Conservation (phyloP, 2,888 invertebrate species). For the Pedicia rivosa region DNA sequence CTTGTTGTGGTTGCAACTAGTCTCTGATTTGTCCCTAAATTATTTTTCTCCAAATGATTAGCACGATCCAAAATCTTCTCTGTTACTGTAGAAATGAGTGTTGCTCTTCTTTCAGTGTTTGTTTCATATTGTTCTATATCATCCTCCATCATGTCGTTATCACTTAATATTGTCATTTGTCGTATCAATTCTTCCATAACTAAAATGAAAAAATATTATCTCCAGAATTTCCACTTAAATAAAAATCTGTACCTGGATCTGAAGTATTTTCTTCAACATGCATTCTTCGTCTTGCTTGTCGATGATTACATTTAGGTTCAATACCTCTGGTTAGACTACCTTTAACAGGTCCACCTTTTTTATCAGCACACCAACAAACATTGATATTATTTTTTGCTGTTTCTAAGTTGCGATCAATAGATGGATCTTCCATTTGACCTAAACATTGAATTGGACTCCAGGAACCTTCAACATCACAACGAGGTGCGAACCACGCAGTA, state of each 20-base stretch:
- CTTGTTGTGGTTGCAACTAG: conserved; percentile 25
- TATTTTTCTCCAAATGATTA: conserved; percentile 24
- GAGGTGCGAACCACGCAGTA: conserved; percentile 46
- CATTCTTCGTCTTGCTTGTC: conserved; percentile 51
- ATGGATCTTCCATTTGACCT: conserved; percentile 16
- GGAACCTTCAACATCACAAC: conserved; percentile 54
- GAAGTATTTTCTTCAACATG: conserved; percentile 25
- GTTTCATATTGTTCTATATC: conserved; percentile 3
- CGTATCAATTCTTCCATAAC: conserved; percentile 54
- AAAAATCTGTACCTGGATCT: conserved; percentile 33
- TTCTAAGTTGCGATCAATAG: conserved; percentile 7
- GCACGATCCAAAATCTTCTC: conserved; percentile 23
- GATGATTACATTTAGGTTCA: conserved; percentile 62
- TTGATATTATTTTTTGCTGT: conserved; percentile 32
- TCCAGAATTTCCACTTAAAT: conserved; percentile 20
- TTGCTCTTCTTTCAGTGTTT: conserved; percentile 17
- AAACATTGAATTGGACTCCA: conserved; percentile 77
- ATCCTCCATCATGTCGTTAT: conserved; percentile 23
- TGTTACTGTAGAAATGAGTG: conserved; percentile 22
- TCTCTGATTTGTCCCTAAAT: conserved; percentile 23
- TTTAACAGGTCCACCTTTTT: conserved; percentile 63
- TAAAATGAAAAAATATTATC: conserved; percentile 15
- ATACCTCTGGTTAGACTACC: conserved; percentile 61
- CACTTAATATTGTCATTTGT: conserved; percentile 42
- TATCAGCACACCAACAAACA: conserved; percentile 78